Conservation (phyloP, 2,797 vertebrate species). For the Podargus strigoides region DNA sequence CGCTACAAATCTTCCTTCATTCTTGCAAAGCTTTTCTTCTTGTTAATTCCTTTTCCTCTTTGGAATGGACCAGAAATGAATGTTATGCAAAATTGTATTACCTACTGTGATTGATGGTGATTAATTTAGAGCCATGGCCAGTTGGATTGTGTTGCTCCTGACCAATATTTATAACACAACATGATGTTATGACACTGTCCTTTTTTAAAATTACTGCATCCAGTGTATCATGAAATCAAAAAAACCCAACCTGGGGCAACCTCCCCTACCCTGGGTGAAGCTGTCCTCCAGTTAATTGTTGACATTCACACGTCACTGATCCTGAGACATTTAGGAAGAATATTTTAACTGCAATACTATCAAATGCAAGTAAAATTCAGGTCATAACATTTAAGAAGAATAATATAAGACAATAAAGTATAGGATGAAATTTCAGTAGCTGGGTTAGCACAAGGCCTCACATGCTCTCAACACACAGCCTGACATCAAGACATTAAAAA, state of each 20-base stretch:
- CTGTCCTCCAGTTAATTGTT: not conserved
- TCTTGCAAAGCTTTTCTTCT: not conserved
- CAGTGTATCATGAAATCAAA: too few relatives aligned
- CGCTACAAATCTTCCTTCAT: not conserved
- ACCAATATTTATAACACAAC: not conserved
- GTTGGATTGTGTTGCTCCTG: not conserved
- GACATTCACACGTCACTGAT: accelerated
- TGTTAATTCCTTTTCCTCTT: not conserved
- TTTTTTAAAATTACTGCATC: not conserved
- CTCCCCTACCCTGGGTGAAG: not conserved
- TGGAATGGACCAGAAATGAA: not conserved
- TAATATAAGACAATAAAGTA: not conserved
- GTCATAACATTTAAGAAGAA: not conserved
- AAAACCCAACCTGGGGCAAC: not conserved
- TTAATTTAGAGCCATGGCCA: not conserved
- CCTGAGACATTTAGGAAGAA: not conserved
- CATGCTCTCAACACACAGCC: not conserved
- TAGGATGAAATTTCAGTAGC: not conserved
- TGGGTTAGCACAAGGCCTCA: not conserved
- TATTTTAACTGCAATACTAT: not conserved
- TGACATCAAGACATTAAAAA: not conserved
- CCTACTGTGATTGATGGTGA: not conserved
- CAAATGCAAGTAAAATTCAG: not conserved
- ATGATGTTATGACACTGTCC: not conserved
- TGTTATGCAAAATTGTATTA: not conserved